These are phyloP conservation scores for Papilio machaon DNA, from an alignment of 1,140 invertebrate species.

Conservation along the genomic window DNA sequence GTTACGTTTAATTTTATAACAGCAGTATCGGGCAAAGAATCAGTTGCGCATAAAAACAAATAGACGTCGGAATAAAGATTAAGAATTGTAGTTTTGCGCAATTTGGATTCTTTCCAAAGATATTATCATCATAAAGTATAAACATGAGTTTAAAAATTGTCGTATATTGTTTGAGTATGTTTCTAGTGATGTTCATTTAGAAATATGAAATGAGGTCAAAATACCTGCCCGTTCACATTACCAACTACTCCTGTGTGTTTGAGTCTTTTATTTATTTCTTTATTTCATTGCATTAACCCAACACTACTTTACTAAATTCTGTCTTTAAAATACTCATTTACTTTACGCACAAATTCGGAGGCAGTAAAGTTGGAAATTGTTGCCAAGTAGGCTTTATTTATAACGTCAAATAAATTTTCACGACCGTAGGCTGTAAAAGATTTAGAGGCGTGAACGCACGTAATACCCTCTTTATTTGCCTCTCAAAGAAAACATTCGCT, in stretches of 20 bases:
- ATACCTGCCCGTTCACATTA: neutral
- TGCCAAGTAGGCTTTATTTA: slow-evolving; percentile 25
- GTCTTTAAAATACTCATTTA: slow-evolving; percentile 12
- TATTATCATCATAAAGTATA: slow-evolving; percentile 6
- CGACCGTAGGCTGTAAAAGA: slow-evolving; percentile 25
- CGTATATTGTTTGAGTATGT: neutral
- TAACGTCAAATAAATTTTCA: slow-evolving; percentile 26
- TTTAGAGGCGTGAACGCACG: slow-evolving; percentile 25
- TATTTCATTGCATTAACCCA: no score
- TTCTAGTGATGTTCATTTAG: neutral
- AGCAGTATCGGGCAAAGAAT: neutral
- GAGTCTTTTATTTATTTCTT: neutral
- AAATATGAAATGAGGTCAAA: neutral
- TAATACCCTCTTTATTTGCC: slow-evolving; percentile 22
- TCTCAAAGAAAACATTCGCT: slow-evolving; percentile 10
- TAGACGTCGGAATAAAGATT: slow-evolving; percentile 11
- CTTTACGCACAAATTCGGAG: slow-evolving; percentile 19
- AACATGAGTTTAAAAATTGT: neutral
- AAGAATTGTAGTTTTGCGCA: slow-evolving; percentile 2
- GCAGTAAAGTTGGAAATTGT: slow-evolving; percentile 16
- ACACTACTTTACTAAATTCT: neutral
- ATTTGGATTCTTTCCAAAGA: neutral
- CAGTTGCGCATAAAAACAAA: slow-evolving; percentile 9
- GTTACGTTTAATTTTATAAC: neutral
- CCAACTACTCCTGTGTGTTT: neutral